Evolutionary conservation across 2,113 vertebrate species (phyloP).

Genomic region (Argyrosomus japonicus): DNA sequence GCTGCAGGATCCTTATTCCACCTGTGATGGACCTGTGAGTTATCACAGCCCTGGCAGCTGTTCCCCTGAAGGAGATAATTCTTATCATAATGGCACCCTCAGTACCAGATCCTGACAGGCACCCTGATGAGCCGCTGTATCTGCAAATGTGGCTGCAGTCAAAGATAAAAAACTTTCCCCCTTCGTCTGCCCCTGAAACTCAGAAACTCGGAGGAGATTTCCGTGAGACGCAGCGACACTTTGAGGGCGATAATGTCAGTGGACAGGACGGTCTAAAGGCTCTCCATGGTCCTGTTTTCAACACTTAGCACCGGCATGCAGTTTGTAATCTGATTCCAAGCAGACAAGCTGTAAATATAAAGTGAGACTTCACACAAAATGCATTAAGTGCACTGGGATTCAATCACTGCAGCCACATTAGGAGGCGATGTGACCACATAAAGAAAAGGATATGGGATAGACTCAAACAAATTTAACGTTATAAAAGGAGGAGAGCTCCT

Average conservation of each 20-base stretch:
- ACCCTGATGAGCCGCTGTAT: conserved; percentile 45
- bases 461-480: neutral
- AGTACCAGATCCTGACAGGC: conserved; percentile 50
- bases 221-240: conserved; percentile 24
- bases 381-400: conserved; percentile 27
- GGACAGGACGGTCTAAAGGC: conserved; percentile 13
- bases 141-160: conserved; percentile 25
- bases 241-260: conserved; percentile 13
- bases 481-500: neutral
- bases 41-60: conserved; percentile 49
- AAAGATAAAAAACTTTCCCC: conserved; percentile 29
- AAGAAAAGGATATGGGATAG: conserved; percentile 17
- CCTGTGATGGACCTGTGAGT: conserved; percentile 46
- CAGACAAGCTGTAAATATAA: conserved; percentile 31
- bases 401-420: conserved; percentile 8
- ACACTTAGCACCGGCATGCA: conserved; percentile 24
- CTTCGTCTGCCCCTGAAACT: conserved; percentile 15
- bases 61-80: conserved; percentile 44
- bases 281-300: conserved; percentile 41
- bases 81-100: conserved; percentile 53
- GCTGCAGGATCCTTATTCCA: conserved; percentile 18
- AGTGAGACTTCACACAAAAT: conserved; percentile 17
- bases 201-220: conserved; percentile 39
- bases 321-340: conserved; percentile 36
- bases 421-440: neutral